phyloP scores from a whole-genome alignment of 2,888 invertebrate genomes.

The Mycalesis mineus region DNA sequence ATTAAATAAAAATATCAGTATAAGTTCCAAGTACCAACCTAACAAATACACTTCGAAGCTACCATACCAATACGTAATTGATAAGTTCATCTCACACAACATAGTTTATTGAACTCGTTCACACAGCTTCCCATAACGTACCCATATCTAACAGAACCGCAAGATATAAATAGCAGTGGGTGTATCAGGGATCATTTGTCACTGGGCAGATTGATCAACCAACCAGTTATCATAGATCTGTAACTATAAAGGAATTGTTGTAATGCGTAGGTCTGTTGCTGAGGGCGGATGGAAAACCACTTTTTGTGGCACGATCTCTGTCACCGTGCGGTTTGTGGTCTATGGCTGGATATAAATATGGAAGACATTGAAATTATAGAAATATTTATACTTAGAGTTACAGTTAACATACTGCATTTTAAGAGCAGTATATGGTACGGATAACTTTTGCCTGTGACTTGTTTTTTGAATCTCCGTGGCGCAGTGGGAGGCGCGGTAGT shows the following conservation, averaged over 20 bases:
- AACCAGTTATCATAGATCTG: constrained; percentile 27
- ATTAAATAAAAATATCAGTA: background rate
- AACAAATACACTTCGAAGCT: background rate
- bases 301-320: constrained; percentile 14
- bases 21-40: background rate
- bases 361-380: background rate
- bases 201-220: constrained; percentile 19
- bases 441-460: too few species aligned
- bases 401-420: too few species aligned
- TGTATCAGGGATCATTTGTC: constrained; percentile 5
- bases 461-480: too few species aligned
- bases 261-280: constrained; percentile 6
- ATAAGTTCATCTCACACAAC: constrained; percentile 64
- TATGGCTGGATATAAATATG: constrained; percentile 7
- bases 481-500: too few species aligned
- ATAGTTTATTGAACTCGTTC: constrained; percentile 59
- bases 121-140: constrained; percentile 43
- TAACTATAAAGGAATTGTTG: constrained; percentile 35
- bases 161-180: background rate
- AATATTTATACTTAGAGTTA: background rate
- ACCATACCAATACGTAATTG: constrained; percentile 52
- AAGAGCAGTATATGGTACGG: too few species aligned
- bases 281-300: constrained; percentile 18
- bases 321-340: constrained; percentile 17
- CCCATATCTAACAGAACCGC: constrained; percentile 25